Percentiles rank a stretch among this genome's conserved stretches.
Evolutionary conservation across 1,140 invertebrate species (phyloP).

Genomic region (Anagrus nilaparvatae): DNA sequence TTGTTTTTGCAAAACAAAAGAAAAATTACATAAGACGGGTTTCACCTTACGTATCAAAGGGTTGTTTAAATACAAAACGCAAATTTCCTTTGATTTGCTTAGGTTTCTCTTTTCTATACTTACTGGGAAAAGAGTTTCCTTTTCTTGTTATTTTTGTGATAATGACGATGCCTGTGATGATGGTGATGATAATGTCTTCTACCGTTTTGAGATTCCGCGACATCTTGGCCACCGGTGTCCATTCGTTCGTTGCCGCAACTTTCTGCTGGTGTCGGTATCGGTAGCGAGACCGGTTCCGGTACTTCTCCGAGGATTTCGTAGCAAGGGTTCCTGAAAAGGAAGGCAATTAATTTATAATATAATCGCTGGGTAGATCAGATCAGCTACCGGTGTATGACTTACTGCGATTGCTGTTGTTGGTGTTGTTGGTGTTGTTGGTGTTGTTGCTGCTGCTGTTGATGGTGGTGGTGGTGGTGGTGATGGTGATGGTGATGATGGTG

Average conservation of each 20-base stretch:
- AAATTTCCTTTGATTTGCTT: too few relatives aligned
- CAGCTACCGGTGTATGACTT: neutral
- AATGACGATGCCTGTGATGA: constrained; percentile 27
- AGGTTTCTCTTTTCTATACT: too few relatives aligned
- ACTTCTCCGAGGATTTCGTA: too few relatives aligned
- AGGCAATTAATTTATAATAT: too few relatives aligned
- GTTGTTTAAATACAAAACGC: too few relatives aligned
- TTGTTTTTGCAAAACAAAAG: too few relatives aligned
- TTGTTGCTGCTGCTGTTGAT: constrained; percentile 1
- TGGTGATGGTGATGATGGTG: neutral
- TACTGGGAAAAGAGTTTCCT: constrained; percentile 34
- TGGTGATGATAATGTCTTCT: constrained; percentile 24
- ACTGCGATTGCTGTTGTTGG: neutral
- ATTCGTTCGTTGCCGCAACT: constrained; percentile 18
- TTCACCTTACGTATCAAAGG: too few relatives aligned
- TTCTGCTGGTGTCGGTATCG: constrained; percentile 27
- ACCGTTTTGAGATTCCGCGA: neutral
- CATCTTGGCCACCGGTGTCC: constrained; percentile 21
- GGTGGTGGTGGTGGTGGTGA: constrained; percentile 9
- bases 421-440: constrained; percentile 2
- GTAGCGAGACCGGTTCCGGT: neutral
- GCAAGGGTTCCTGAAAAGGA: too few relatives aligned
- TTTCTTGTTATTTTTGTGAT: constrained; percentile 27
- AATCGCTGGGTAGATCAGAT: constrained; percentile 10
- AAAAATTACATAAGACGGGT: too few relatives aligned